These are phyloP conservation scores for Troides aeacus DNA, from an alignment of 2,888 invertebrate genomes.

Conservation along the genomic window DNA sequence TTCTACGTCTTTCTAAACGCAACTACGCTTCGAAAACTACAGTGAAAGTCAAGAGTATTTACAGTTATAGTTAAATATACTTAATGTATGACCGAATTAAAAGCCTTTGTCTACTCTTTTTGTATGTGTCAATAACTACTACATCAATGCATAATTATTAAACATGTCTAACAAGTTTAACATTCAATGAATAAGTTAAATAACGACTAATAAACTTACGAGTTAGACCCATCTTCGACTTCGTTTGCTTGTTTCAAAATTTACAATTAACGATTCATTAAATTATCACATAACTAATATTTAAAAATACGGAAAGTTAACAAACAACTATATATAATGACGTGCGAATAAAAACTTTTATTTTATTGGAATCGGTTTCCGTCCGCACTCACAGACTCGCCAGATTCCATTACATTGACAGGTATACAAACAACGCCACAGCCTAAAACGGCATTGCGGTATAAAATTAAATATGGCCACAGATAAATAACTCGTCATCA, in stretches of 20 bases:
- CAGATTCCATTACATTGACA: constrained; percentile 10
- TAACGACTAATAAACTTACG: constrained; percentile 1
- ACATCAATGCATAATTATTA: neutral
- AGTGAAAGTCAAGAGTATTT: too few relatives aligned
- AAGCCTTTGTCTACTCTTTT: too few relatives aligned
- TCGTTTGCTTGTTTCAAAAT: neutral
- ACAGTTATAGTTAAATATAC: too few relatives aligned
- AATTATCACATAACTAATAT: neutral
- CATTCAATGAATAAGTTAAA: neutral
- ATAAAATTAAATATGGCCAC: neutral
- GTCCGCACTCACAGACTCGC: neutral
- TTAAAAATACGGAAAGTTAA: neutral
- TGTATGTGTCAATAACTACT: neutral
- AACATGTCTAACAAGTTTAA: neutral
- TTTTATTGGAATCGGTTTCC: neutral
- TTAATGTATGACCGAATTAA: too few relatives aligned
- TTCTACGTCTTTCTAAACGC: too few relatives aligned
- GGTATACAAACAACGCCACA: neutral
- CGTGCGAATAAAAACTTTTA: constrained; percentile 23
- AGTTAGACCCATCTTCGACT: neutral
- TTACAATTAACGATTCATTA: neutral
- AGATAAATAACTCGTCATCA: neutral
- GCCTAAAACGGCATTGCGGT: neutral
- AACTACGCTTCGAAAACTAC: too few relatives aligned
- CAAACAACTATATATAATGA: constrained; percentile 4